Evolutionary conservation across 64 coral and sea anemone genomes (phyloP).

Genomic region (Dendrophyllia cribrosa): DNA sequence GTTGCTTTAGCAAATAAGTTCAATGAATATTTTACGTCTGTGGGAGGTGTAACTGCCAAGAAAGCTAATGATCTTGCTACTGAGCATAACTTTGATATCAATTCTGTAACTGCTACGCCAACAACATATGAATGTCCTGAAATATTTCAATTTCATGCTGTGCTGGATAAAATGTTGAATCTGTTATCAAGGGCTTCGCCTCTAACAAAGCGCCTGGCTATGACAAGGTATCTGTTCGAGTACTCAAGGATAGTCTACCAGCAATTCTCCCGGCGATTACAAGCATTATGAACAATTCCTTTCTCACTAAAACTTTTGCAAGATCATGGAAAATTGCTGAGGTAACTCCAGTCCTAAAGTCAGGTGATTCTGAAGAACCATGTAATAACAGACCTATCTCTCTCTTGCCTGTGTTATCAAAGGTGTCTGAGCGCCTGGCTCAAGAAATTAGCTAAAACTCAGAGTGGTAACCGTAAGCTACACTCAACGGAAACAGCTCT

Average conservation of each 20-base stretch:
- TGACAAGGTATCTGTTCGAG: not conserved
- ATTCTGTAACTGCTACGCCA: not conserved
- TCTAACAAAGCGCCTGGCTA: not conserved
- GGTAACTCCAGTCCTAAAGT: conserved; percentile 32
- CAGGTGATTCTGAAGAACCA: conserved; percentile 26
- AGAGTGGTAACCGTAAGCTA: conserved; percentile 51
- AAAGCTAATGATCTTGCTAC: conserved; percentile 42
- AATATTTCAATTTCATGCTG: not conserved
- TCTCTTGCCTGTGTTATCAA: conserved; percentile 46
- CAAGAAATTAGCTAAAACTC: conserved; percentile 51
- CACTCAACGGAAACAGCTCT: conserved; percentile 43
- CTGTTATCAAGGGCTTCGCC: not conserved
- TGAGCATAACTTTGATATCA: conserved; percentile 17
- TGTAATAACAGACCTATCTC: conserved; percentile 43
- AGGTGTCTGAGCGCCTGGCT: conserved; percentile 22
- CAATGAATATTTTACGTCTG: conserved; percentile 9
- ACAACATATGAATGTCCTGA: not conserved
- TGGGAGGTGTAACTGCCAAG: conserved; percentile 1
- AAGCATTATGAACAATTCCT: conserved; percentile 26
- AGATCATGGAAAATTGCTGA: conserved; percentile 34
- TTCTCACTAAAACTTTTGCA: not conserved
- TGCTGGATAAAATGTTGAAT: not conserved
- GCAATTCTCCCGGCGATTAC: not conserved
- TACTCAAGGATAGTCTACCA: not conserved
- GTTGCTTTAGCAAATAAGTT: conserved; percentile 5